phyloP scores from a whole-genome alignment of 1,140 invertebrate species.

The Drosophila tristis region DNA sequence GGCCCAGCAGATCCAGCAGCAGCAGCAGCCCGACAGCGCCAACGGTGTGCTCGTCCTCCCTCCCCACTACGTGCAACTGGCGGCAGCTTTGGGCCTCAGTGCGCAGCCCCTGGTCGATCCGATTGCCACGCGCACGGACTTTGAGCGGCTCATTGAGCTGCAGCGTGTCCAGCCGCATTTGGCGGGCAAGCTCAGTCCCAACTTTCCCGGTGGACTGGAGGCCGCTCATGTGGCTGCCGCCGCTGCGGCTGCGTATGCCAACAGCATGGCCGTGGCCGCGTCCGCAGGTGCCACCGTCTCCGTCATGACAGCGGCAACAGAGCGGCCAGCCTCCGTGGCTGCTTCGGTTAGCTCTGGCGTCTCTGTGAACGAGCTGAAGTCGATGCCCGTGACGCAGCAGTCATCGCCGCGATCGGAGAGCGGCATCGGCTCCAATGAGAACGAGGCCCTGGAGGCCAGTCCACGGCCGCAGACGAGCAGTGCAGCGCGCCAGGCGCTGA shows the following conservation, averaged over 20 bases:
- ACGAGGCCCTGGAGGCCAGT: constrained; percentile 55
- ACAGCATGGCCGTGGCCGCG: constrained; percentile 58
- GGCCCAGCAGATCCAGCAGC: constrained; percentile 37
- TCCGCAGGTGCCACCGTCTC: constrained; percentile 34
- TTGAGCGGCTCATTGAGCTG: constrained; percentile 79
- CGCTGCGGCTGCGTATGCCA: constrained; percentile 71
- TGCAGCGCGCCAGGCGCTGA: constrained; percentile 63
- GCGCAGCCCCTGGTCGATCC: constrained; percentile 75
- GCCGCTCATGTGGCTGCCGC: constrained; percentile 76
- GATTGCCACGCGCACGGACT: constrained; percentile 75
- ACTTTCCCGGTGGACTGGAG: constrained; percentile 66
- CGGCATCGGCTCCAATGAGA: constrained; percentile 71
- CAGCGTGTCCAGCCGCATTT: constrained; percentile 74
- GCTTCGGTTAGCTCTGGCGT: constrained; percentile 67
- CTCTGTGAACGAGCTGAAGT: constrained; percentile 67
- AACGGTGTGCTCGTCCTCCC: constrained; percentile 72
- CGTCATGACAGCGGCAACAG: constrained; percentile 38
- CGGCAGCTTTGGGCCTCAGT: constrained; percentile 74
- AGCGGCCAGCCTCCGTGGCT: constrained; percentile 66
- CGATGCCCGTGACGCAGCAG: constrained; percentile 64
- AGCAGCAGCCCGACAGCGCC: constrained; percentile 37
- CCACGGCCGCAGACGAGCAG: constrained; percentile 70
- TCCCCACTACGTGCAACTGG: constrained; percentile 81
- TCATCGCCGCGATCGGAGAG: constrained; percentile 71
- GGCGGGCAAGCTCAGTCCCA: constrained; percentile 68